Evolutionary conservation across 2,888 invertebrate species (phyloP), one percentile per base, ranked within the genome.

Genomic region (Caenorhabditis virilis): DNA sequence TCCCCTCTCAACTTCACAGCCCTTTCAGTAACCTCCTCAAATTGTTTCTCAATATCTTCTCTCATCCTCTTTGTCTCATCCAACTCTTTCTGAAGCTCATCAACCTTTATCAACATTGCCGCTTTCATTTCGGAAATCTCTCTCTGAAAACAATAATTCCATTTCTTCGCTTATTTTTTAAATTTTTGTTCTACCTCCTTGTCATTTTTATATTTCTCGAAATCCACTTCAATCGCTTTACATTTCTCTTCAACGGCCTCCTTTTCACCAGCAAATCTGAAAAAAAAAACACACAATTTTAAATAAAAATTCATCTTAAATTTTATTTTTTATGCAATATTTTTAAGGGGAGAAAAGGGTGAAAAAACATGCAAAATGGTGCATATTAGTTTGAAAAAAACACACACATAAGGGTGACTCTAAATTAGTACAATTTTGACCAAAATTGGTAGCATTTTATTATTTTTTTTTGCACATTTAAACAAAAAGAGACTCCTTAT

Each of bases 81-180:
- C 45, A 65, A n/a, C 30, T 61, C 56, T n/a, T 46, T 20, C 22
- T 55, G 47, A 16, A 69, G 11, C 4, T 35, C 25, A n/a, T 59
- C 57, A 35, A 59, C 54, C 20, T 60, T 56, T 18, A 57, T 53
- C 27, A 59, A 50, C 53, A 64, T 58, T 47, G 58, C 64, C 30
- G 49, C 47, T 56, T 52, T 49, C 30, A 61, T 46, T 3, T 38
- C 42, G 4, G 52, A 42, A 3, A 56, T 43, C 47, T 62, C 42
- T 27, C 56, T 20, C 62, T 62, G 51, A n/a, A 55, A 56, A n/a
- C n/a, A n/a, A n/a, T n/a, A n/a, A n/a, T n/a, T n/a, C n/a, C n/a
- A n/a, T n/a, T n/a, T n/a, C n/a, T n/a, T n/a, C n/a, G n/a, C n/a
- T n/a, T n/a, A n/a, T n/a, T n/a, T n/a, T n/a, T n/a, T n/a, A n/a